Percentiles rank a stretch among this genome's conserved stretches.
phyloP scores from a whole-genome alignment of 2,113 vertebrate genomes.

The Ctenodactylus gundi region DNA sequence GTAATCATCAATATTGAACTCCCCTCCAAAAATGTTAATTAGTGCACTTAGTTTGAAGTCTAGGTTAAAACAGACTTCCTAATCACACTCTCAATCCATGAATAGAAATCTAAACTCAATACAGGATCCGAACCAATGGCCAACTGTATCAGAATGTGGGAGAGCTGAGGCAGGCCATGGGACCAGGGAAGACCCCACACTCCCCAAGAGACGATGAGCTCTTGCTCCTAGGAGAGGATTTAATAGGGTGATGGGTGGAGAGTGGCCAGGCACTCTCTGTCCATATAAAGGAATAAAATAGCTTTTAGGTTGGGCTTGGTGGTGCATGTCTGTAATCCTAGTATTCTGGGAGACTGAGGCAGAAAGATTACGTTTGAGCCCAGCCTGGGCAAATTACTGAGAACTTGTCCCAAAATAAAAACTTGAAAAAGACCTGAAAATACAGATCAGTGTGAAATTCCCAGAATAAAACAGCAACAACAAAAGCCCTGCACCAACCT shows the following conservation, averaged over 20 bases:
- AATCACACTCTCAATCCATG: background rate
- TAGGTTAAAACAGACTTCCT: background rate
- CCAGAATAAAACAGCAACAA: no score
- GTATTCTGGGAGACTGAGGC: no score
- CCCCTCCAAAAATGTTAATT: background rate
- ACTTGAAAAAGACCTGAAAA: no score
- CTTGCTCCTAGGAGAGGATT: background rate
- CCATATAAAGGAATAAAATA: background rate
- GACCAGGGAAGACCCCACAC: background rate
- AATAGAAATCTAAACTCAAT: background rate
- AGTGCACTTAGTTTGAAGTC: background rate
- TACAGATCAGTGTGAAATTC: no score
- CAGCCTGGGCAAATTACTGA: no score
- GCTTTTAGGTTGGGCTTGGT: no score
- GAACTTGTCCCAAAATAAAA: no score
- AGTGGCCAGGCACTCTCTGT: background rate
- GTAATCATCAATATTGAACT: background rate
- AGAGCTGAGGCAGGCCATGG: background rate
- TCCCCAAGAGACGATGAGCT: background rate
- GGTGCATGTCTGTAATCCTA: no score
- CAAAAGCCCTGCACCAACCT: no score
- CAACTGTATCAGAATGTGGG: no score
- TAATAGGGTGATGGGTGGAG: background rate
- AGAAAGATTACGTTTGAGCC: no score
- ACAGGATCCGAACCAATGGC: background rate